phyloP scores from a whole-genome alignment of 2,797 vertebrate genomes.

The Sebastes dallii region DNA sequence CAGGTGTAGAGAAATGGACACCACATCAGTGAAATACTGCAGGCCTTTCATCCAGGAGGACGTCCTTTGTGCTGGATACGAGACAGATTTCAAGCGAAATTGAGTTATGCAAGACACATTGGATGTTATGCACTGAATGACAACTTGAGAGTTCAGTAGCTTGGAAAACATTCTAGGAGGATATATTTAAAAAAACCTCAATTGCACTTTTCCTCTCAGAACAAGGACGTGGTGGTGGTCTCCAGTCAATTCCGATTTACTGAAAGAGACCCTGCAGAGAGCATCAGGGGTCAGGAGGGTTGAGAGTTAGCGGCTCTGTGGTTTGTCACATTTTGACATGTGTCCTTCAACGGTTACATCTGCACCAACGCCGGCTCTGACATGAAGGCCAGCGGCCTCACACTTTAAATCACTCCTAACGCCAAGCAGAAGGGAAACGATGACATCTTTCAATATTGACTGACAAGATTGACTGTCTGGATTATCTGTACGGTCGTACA shows the following conservation, averaged over 20 bases:
- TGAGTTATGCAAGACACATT: not conserved
- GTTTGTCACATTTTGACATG: slow-evolving; percentile 23
- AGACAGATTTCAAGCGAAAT: not conserved
- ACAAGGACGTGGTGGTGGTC: not conserved
- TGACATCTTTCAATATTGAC: slow-evolving; percentile 6
- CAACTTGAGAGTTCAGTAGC: not conserved
- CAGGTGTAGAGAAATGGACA: not conserved
- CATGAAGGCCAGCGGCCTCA: not conserved
- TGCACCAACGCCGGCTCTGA: not conserved
- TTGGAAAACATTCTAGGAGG: not conserved
- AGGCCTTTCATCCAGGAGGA: not conserved
- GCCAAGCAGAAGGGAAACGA: not conserved
- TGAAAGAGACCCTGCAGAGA: not conserved
- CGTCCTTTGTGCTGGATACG: not conserved
- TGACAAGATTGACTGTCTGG: not conserved
- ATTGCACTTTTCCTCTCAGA: not conserved
- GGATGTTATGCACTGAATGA: not conserved
- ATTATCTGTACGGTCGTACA: not conserved
- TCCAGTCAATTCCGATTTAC: not conserved
- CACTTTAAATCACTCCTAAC: slow-evolving; percentile 18
- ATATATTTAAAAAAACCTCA: not conserved
- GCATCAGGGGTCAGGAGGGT: not conserved
- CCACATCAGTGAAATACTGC: not conserved
- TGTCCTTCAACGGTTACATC: slow-evolving; percentile 27
- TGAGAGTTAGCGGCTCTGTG: slow-evolving; percentile 1